Percentiles rank a stretch among this genome's conserved stretches.
These are phyloP conservation scores for Tolypeutes matacus DNA, from an alignment of 2,797 vertebrate species.

Conservation along the genomic window DNA sequence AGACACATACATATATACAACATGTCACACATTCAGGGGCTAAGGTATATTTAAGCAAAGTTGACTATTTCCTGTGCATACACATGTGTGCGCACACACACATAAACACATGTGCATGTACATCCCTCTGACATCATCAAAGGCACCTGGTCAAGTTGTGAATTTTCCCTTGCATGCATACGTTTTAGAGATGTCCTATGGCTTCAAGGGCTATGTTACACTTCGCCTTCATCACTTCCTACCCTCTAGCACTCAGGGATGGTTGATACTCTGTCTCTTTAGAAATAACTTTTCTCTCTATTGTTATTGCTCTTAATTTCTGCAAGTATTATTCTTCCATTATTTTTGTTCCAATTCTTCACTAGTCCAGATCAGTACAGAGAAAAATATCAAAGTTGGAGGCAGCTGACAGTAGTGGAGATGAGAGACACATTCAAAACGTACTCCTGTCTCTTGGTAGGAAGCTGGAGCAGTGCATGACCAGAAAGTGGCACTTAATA, in stretches of 20 bases:
- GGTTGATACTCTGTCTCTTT: background rate
- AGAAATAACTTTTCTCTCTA: constrained; percentile 31
- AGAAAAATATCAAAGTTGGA: background rate
- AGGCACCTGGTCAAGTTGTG: background rate
- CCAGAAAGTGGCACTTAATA: background rate
- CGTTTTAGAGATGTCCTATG: background rate
- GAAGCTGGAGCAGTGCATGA: background rate
- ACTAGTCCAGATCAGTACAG: background rate
- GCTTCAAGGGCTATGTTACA: background rate
- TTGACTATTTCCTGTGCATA: background rate
- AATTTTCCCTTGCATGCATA: background rate
- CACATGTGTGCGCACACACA: fast-evolving
- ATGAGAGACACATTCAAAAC: constrained; percentile 3
- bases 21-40: background rate
- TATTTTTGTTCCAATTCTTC: constrained; percentile 47
- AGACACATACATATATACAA: background rate
- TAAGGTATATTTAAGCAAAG: background rate
- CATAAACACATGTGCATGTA: background rate
- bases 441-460: background rate
- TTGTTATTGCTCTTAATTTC: background rate
- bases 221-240: background rate
- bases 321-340: background rate
- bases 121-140: background rate
- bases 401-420: background rate
- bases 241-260: background rate